Evolutionary conservation across 2,113 vertebrate species (phyloP), one percentile per base, ranked within the genome.

Genomic region (Cricetomys ansorgei): DNA sequence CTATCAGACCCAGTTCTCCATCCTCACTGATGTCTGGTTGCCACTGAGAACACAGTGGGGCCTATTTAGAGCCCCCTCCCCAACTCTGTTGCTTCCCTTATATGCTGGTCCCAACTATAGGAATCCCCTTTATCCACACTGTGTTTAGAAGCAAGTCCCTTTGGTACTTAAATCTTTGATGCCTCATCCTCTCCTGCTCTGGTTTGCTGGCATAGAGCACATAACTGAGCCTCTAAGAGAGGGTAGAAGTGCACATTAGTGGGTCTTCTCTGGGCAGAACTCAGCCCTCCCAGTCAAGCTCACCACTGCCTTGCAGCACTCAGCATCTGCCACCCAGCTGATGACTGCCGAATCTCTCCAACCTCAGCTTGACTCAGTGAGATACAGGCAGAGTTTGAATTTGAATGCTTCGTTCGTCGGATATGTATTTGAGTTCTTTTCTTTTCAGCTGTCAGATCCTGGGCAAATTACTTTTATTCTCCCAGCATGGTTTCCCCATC

Each of bases 221-320:
- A 77, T 50, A 83, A 8, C 40, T n/a, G 25, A 57, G 7, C 34
- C 55, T n/a, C 7, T 45, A 27, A 25, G 7, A 77, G 40, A 79
- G 34, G 34, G 55, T 59, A 5, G 45, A 15, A 55, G 50, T 53
- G 6, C 3, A 59, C 11, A 59, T 15, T n/a, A 45, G 3, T 57
- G 37, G 15, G 69, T 84, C 53, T 70, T 88, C 67, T 75, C 55
- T 91, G 57, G n/a, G 40, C 7, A 62, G 67, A 80, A 69, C 25
- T 45, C 50, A 43, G 19, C 10, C 21, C 9, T 65, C 75, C 50
- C 65, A 67, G 29, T 43, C n/a, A 12, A 34, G 59, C 13, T 50
- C 57, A 15, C 53, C 21, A 43, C 48, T 77, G 1, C 65, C 3
- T 2, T 17, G 13, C 7, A 0, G 2, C 15, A 0, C 1, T 67